Evolutionary conservation across 2,888 invertebrate genomes (phyloP).

Genomic region (Drosophila borborema): DNA sequence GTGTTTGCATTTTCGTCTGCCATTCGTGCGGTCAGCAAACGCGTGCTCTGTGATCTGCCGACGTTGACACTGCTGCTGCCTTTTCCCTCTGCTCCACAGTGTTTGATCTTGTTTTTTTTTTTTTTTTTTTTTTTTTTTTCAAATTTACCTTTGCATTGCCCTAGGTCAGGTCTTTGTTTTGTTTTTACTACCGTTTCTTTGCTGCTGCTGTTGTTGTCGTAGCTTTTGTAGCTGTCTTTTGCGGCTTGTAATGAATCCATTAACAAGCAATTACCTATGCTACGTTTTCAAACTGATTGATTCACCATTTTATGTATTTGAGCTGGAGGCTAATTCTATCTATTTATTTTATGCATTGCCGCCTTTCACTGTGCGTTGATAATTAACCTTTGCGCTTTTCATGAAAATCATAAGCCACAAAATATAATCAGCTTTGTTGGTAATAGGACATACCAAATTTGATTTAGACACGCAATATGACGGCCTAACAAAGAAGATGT

Average conservation of each 20-base stretch:
- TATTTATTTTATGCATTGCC: conserved; percentile 9
- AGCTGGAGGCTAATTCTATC: conserved; percentile 27
- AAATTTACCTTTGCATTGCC: conserved; percentile 62
- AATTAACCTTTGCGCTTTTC: conserved; percentile 42
- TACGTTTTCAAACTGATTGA: conserved; percentile 59
- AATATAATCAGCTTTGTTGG: conserved; percentile 38
- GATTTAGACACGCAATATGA: conserved; percentile 47
- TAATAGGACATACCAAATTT: conserved; percentile 14
- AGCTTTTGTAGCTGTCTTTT: conserved; percentile 25
- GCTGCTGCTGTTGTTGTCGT: conserved; percentile 8
- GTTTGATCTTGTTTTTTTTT: conserved; percentile 15
- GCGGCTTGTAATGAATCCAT: conserved; percentile 72
- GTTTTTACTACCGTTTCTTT: conserved; percentile 52
- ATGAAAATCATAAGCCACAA: conserved; percentile 32
- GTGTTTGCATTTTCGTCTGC: conserved; percentile 15
- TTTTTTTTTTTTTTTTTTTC: conserved; percentile 1
- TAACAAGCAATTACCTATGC: conserved; percentile 62
- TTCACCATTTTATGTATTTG: conserved; percentile 23
- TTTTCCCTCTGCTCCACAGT: neutral
- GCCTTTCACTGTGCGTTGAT: conserved; percentile 48
- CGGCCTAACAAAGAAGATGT: neutral
- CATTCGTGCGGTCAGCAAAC: conserved; percentile 35
- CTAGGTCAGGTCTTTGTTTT: conserved; percentile 72
- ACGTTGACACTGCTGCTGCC: conserved; percentile 12
- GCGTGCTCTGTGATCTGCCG: conserved; percentile 49